A percentile compares a stretch with the other conserved stretches of the same genome.
These are phyloP conservation scores for Arvicola amphibius DNA, from an alignment of 2,797 vertebrate species.

Conservation along the genomic window DNA sequence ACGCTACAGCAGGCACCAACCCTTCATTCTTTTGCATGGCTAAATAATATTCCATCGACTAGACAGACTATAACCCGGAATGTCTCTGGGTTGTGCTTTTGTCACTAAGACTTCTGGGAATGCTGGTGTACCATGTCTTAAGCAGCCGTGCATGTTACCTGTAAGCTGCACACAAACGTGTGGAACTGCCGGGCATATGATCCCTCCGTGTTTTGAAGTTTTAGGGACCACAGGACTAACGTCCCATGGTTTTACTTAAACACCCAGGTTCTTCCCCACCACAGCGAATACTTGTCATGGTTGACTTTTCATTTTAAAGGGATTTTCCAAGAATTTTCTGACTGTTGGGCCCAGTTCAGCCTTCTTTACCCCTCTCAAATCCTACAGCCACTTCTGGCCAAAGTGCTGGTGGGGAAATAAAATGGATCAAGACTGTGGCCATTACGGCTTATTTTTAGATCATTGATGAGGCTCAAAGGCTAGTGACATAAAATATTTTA, in stretches of 20 bases:
- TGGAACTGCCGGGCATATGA: neutral
- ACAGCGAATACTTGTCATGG: neutral
- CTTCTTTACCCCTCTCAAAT: neutral
- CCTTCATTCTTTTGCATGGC: neutral
- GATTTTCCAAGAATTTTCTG: conserved; percentile 18
- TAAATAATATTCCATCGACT: neutral
- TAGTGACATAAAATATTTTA: neutral
- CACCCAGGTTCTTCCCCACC: neutral
- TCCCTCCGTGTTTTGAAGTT: neutral
- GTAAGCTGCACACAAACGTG: neutral
- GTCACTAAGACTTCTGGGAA: neutral
- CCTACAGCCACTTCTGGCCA: neutral
- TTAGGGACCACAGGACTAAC: neutral
- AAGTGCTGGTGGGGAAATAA: neutral
- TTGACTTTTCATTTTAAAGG: neutral
- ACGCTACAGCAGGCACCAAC: rapidly evolving
- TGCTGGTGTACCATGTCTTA: neutral
- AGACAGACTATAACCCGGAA: no score
- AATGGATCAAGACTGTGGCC: neutral
- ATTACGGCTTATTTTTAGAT: conserved; percentile 45
- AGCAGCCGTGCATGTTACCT: neutral
- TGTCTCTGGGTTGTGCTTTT: neutral
- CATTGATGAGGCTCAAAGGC: neutral
- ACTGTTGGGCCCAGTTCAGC: neutral
- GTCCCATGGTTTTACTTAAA: neutral